These are phyloP conservation scores for Scaptomyza graminum DNA, from an alignment of 1,140 invertebrate species.

Conservation along the genomic window DNA sequence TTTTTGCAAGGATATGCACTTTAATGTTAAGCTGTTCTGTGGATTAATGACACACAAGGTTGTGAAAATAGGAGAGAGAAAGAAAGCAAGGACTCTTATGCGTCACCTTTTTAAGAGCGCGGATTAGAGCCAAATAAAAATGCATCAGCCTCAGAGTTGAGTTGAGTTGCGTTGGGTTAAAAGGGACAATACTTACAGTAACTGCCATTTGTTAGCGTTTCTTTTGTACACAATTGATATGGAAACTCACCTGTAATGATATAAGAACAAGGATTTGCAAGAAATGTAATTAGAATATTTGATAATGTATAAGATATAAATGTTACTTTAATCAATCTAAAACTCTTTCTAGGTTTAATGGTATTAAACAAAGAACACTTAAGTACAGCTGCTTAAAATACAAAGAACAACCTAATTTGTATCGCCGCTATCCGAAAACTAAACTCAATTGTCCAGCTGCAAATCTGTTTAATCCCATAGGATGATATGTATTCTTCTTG, in stretches of 20 bases:
- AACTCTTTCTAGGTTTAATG: too few relatives aligned
- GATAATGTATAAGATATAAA: not conserved
- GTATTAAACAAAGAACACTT: too few relatives aligned
- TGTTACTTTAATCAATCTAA: too few relatives aligned
- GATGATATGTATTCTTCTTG: slow-evolving; percentile 17
- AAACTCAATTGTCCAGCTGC: slow-evolving; percentile 1
- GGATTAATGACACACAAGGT: slow-evolving; percentile 7
- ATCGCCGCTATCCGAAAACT: not conserved
- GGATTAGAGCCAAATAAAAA: not conserved
- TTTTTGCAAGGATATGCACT: not conserved
- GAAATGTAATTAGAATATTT: slow-evolving; percentile 17
- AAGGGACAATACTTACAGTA: slow-evolving; percentile 68
- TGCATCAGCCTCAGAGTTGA: slow-evolving; percentile 1
- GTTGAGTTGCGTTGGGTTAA: not conserved
- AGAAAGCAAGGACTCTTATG: not conserved
- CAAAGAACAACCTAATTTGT: too few relatives aligned
- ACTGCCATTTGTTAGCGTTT: slow-evolving; percentile 26
- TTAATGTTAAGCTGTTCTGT: not conserved
- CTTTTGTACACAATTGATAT: slow-evolving; percentile 13
- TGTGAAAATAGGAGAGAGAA: not conserved
- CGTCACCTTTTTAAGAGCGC: slow-evolving; percentile 2
- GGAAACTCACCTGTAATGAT: slow-evolving; percentile 68
- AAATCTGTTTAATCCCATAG: slow-evolving; percentile 29
- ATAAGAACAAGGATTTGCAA: slow-evolving; percentile 7
- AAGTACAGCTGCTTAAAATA: too few relatives aligned